phyloP scores from a whole-genome alignment of 1,140 invertebrate species.

The Lepidurus packardi region DNA sequence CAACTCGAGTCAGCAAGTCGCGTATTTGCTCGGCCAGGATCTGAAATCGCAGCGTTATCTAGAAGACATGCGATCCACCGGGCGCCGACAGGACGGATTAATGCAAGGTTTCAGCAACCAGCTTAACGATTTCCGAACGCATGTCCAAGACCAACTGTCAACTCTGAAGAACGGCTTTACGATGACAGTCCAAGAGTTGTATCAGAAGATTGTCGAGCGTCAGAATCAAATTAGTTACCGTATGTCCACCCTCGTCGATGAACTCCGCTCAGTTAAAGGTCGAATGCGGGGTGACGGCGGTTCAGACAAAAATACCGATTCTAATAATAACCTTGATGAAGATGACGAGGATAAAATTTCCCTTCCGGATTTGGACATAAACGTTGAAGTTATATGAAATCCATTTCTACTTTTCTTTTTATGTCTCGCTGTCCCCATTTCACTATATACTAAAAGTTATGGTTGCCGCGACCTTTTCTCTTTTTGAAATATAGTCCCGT shows the following conservation, averaged over 20 bases:
- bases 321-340: background rate
- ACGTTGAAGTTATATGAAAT: background rate
- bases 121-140: constrained; percentile 28
- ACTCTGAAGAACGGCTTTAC: constrained; percentile 24
- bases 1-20: constrained; percentile 15
- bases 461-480: too few relatives aligned
- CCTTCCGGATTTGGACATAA: background rate
- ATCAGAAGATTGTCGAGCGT: constrained; percentile 29
- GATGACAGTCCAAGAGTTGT: constrained; percentile 30
- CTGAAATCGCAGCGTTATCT: constrained; percentile 27
- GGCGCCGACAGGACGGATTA: constrained; percentile 28
- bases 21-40: constrained; percentile 30
- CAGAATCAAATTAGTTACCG: constrained; percentile 32
- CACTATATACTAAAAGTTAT: too few relatives aligned
- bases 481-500: too few relatives aligned
- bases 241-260: constrained; percentile 26
- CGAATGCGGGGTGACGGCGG: background rate
- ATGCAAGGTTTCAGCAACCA: constrained; percentile 31
- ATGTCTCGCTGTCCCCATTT: background rate
- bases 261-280: constrained; percentile 23
- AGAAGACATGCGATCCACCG: constrained; percentile 27
- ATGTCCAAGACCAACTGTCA: constrained; percentile 30
- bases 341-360: background rate
- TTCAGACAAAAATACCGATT: background rate
- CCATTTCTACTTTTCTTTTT: background rate